Base-by-base conservation (phyloP, 2,888 invertebrate species). In the Hanleya hanleyi region DNA sequence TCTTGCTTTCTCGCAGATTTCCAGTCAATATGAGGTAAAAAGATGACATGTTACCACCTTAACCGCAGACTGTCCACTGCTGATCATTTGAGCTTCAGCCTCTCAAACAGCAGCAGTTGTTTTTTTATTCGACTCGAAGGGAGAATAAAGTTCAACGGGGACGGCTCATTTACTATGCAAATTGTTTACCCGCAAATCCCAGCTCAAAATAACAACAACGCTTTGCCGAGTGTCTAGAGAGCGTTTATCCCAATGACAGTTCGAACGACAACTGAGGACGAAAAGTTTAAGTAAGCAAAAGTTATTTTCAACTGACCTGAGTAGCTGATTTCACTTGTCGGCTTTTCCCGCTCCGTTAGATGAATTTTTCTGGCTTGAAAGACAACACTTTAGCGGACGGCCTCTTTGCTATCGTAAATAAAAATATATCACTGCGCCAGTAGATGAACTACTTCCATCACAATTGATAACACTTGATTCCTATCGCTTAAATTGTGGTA, bases 321-420 rank as follows among this genome's bases (percentile, higher is more conserved):
- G 26, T 29, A 29, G 22, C 15, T 15, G 57, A 57, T 57, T 57
- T 57, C 29, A 41, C 26, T 15, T 22, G 26, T 18, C 32, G 12
- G 22, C 57, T 22, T 57, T 57, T 57, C 57, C 57, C 57, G 57
- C 57, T 57, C 29, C 32, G 32, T 29, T 22, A 15, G 26, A 15
- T 57, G 57, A 77, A 78, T 75, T 79, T 77, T 75, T 73, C 76
- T 75, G 75, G 69, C 81, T 76, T 74, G 81, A 81, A 83, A 83
- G 82, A 85, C 83, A 86, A 86, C 86, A 86, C 82, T 81, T 57
- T 77, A 72, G 74, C 69, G 78, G 81, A 81, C 86, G 82, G 57
- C 22, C 57, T 57, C 81, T 83, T 84, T 81, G 84, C 84, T 79
- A 81, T 81, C 74, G 86, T 87, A 88, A 88, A 88, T 84, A 88